Percentiles rank a stretch among this genome's conserved stretches.
Conservation (phyloP, 2,797 vertebrate species). For the Arrhamphus sclerolepis region DNA sequence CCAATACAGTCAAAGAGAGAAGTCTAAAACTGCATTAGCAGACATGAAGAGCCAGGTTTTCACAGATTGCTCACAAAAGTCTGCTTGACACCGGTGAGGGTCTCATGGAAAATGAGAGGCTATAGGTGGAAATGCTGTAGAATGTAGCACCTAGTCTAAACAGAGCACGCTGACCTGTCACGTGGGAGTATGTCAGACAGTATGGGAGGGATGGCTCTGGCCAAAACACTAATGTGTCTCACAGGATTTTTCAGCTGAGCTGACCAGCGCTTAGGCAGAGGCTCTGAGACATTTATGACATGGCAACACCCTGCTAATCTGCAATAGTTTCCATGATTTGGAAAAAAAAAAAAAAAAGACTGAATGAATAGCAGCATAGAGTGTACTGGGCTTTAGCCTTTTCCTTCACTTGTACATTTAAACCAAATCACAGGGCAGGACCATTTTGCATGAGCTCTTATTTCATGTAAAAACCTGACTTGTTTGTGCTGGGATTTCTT, state of each 20-base stretch:
- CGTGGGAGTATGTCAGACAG: constrained; percentile 50
- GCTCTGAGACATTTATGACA: background rate
- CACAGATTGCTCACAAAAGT: constrained; percentile 21
- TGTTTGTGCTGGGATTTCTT: too few relatives aligned
- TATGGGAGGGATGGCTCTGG: constrained; percentile 13
- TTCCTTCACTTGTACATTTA: too few relatives aligned
- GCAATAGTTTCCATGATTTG: constrained; percentile 2
- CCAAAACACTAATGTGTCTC: constrained; percentile 53
- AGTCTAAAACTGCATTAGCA: constrained; percentile 13
- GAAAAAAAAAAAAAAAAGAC: too few relatives aligned
- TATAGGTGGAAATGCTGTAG: constrained; percentile 41
- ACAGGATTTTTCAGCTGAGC: constrained; percentile 53
- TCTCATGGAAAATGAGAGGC: constrained; percentile 18
- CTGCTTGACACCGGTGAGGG: constrained; percentile 17
- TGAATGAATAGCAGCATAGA: too few relatives aligned
- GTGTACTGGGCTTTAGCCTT: too few relatives aligned
- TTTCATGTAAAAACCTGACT: too few relatives aligned
- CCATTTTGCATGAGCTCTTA: too few relatives aligned
- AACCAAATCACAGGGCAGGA: too few relatives aligned
- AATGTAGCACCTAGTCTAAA: constrained; percentile 75
- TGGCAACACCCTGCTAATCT: constrained; percentile 13
- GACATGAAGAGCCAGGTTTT: constrained; percentile 6
- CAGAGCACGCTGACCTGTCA: constrained; percentile 58
- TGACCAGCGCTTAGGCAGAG: constrained; percentile 17
- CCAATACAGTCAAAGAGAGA: constrained; percentile 23